A percentile compares a stretch with the other conserved stretches of the same genome.
phyloP scores from a whole-genome alignment of 2,113 vertebrate species.

The Atractosteus spatula region DNA sequence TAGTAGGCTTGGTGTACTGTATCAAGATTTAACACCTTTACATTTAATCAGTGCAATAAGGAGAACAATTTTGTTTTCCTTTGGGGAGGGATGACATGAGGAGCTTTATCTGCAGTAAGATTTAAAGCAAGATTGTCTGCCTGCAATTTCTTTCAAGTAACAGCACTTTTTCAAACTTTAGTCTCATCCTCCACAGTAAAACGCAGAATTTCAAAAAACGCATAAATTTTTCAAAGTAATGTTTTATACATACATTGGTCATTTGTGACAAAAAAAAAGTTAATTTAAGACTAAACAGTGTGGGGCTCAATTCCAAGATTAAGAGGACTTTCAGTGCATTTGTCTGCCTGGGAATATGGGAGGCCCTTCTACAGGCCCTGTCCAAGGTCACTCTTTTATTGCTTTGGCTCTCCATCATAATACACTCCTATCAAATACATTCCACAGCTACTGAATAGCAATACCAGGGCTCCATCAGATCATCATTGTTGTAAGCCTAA shows the following conservation, averaged over 20 bases:
- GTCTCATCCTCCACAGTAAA: constrained; percentile 12
- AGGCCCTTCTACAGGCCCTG: constrained; percentile 52
- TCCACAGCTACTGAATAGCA: constrained; percentile 45
- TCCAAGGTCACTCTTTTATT: constrained; percentile 64
- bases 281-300: constrained; percentile 68
- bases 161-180: constrained; percentile 16
- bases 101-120: constrained; percentile 14
- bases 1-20: no score
- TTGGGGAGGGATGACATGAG: no score
- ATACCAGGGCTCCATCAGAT: constrained; percentile 11
- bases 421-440: constrained; percentile 52
- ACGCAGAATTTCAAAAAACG: constrained; percentile 10
- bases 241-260: constrained; percentile 34
- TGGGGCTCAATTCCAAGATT: constrained; percentile 42
- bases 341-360: constrained; percentile 56
- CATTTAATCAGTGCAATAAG: no score
- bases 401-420: constrained; percentile 76
- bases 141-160: constrained; percentile 40
- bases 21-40: no score
- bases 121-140: constrained; percentile 49
- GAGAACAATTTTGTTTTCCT: no score
- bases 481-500: constrained; percentile 21
- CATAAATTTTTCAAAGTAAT: constrained; percentile 26
- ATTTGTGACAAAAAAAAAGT: not conserved
- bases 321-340: constrained; percentile 54